Percentiles rank a stretch among this genome's conserved stretches.
These are phyloP conservation scores for Hypotaenidia okinawae DNA, from an alignment of 2,797 vertebrate genomes.

Conservation along the genomic window DNA sequence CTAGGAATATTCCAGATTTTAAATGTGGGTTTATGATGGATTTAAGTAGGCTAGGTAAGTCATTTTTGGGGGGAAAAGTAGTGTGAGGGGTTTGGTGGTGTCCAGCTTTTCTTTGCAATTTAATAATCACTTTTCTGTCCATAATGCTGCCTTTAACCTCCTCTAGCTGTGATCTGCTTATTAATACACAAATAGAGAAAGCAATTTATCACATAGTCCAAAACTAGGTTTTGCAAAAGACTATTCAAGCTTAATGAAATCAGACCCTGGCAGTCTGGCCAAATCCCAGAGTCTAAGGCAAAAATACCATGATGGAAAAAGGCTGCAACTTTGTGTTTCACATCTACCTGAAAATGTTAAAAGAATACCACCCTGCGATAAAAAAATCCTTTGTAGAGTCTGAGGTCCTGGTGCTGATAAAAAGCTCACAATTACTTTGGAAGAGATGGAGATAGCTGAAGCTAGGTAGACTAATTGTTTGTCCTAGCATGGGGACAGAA, in stretches of 20 bases:
- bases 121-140: background rate
- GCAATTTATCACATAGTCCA: background rate
- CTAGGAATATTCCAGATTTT: background rate
- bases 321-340: background rate
- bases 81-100: background rate
- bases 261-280: background rate
- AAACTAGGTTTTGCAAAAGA: conserved; percentile 17
- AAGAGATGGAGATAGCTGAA: background rate
- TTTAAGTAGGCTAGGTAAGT: background rate
- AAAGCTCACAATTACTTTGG: background rate
- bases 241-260: conserved; percentile 16
- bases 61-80: accelerated
- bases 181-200: background rate
- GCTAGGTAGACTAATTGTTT: background rate
- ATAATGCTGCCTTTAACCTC: background rate
- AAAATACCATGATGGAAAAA: background rate
- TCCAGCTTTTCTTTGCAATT: background rate
- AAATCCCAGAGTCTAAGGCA: background rate
- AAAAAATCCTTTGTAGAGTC: background rate
- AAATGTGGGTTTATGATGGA: background rate
- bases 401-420: background rate
- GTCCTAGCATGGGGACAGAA: background rate
- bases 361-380: background rate
- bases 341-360: background rate
- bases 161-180: background rate